Evolutionary conservation across 2,113 vertebrate genomes (phyloP), one percentile per base, ranked within the genome.

Genomic region (Marmota monax): DNA sequence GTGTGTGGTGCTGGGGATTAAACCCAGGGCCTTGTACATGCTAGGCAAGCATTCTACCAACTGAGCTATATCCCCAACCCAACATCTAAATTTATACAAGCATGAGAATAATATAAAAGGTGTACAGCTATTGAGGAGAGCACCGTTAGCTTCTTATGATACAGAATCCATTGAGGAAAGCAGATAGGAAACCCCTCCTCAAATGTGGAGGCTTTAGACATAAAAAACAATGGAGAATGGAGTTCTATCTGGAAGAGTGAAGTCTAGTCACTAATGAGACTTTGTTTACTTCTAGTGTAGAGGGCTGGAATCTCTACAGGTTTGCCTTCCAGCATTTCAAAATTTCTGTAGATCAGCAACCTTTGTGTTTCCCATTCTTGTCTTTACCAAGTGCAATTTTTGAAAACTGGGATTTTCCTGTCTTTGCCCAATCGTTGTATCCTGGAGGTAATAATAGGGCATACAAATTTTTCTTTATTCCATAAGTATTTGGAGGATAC

Each of bases 391-490:
- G 67, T 78, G 11, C 17, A 91, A 45, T 80, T 74, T 84, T 70
- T 56, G 0, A 63, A 51, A 37, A 51, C 23, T 58, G 27, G 63
- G 17, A 4, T 42, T 85, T 86, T 85, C 8, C 16, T 63, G 29
- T 92, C 20, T 74, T 85, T 89, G 39, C 3, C 69, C 22, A n/a
- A 85, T 39, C n/a, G 16, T 25, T 79, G 9, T 37, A 70, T 93
- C 56, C 45, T 93, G 3, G 25, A 84, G 56, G 45, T 88, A n/a
- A 94, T 20, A 8, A 73, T 37, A 74, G 11, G 48, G 2, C 23
- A 92, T 85, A 96, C 8, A 10, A 22, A 76, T 74, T 92, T 82
- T 80, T 72, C 12, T 85, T 89, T 63, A 79, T 77, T 61, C 39
- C 2, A 6, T 79, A 88, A 25, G 16, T 80, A 45, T 65, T 53